These are phyloP conservation scores for Notodonta dromedarius DNA, from an alignment of 2,888 invertebrate genomes.

Conservation along the genomic window DNA sequence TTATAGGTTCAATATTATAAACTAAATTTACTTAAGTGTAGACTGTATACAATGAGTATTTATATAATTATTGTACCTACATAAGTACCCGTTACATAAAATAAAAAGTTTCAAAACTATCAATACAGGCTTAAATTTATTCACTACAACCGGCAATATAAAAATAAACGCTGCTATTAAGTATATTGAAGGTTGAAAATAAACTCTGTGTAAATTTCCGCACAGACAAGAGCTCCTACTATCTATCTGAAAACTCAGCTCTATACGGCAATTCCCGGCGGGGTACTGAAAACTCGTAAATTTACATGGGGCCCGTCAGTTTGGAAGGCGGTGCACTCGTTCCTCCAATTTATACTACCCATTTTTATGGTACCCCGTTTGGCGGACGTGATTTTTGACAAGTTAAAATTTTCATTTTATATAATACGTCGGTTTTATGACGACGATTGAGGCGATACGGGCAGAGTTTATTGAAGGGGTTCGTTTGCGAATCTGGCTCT, in stretches of 20 bases:
- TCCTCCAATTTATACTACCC: slow-evolving; percentile 68
- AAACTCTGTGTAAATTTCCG: slow-evolving; percentile 55
- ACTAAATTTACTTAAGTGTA: too few species aligned
- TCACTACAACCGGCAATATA: slow-evolving; percentile 17
- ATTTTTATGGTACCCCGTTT: slow-evolving; percentile 70
- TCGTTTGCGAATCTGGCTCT: slow-evolving; percentile 15
- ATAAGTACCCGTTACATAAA: too few species aligned
- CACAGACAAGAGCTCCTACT: slow-evolving; percentile 50
- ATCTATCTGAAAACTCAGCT: slow-evolving; percentile 68
- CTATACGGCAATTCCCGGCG: slow-evolving; percentile 71
- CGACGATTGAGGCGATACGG: slow-evolving; percentile 33
- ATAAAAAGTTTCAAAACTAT: too few species aligned
- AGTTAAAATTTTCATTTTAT: slow-evolving; percentile 74
- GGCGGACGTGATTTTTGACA: slow-evolving; percentile 75
- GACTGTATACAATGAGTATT: too few species aligned
- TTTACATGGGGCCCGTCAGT: slow-evolving; percentile 69
- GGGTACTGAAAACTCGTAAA: slow-evolving; percentile 79
- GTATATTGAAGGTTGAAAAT: slow-evolving; percentile 36
- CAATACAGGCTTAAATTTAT: too few species aligned
- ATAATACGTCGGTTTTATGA: slow-evolving; percentile 58
- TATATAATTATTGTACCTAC: too few species aligned
- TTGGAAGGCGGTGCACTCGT: slow-evolving; percentile 59
- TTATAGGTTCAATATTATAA: too few species aligned
- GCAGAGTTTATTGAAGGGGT: slow-evolving; percentile 32
- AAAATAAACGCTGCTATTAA: slow-evolving; percentile 26